Evolutionary conservation across 2,113 vertebrate genomes (phyloP).

Genomic region (cattle (Bos taurus)): DNA sequence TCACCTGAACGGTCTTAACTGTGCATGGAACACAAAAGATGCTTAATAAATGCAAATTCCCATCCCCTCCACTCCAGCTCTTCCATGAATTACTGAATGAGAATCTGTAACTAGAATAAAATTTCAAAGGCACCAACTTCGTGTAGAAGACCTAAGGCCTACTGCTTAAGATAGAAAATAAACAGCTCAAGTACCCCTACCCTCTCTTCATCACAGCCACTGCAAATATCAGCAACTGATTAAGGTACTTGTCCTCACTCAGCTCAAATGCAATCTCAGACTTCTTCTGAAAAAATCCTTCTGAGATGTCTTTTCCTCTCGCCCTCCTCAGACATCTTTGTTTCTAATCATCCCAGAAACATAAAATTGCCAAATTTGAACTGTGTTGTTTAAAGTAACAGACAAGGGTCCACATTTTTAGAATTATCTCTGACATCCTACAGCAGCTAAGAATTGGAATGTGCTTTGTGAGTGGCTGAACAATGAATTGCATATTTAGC

Average conservation of each 20-base stretch:
- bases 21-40: neutral
- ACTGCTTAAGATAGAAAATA: neutral
- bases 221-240: neutral
- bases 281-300: neutral
- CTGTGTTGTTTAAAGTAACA: neutral
- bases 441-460: neutral
- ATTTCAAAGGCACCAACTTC: neutral
- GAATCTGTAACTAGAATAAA: neutral
- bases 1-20: neutral
- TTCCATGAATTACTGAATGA: neutral
- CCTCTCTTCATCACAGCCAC: neutral
- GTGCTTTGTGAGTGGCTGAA: neutral
- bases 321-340: neutral
- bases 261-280: neutral
- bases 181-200: neutral
- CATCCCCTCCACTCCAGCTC: neutral
- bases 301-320: neutral
- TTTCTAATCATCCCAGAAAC: neutral
- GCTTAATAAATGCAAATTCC: neutral
- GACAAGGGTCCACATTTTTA: neutral
- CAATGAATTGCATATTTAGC: neutral
- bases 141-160: neutral
- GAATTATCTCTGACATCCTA: neutral
- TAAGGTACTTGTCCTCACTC: neutral
- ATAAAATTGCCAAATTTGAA: neutral